A percentile compares a stretch with the other conserved stretches of the same genome.
phyloP scores from a whole-genome alignment of 2,888 invertebrate species.

The Deilephila elpenor region DNA sequence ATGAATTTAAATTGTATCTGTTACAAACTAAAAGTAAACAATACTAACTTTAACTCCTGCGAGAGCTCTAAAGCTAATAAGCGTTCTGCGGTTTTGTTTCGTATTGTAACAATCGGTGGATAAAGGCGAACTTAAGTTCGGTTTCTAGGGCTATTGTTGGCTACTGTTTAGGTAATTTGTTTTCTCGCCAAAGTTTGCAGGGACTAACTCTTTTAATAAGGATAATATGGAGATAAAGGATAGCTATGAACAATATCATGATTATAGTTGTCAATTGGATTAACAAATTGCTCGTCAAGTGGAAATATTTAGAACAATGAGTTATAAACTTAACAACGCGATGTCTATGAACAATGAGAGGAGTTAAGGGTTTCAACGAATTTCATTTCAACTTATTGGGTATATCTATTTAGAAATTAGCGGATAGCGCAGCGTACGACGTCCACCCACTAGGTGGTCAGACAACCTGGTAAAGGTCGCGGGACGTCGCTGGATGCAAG shows the following conservation, averaged over 20 bases:
- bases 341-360: not conserved
- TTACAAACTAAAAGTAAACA: slow-evolving; percentile 25
- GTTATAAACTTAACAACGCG: not conserved
- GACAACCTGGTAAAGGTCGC: too few species aligned
- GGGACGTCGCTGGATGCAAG: too few species aligned
- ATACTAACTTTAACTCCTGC: slow-evolving; percentile 17
- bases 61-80: slow-evolving; percentile 51
- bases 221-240: slow-evolving; percentile 10
- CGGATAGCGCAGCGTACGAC: too few species aligned
- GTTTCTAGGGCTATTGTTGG: slow-evolving; percentile 45
- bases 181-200: not conserved
- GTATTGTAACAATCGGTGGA: slow-evolving; percentile 44
- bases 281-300: slow-evolving; percentile 1
- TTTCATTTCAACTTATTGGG: too few species aligned
- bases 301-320: not conserved
- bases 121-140: slow-evolving; percentile 42
- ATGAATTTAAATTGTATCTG: not conserved
- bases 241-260: not conserved
- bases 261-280: not conserved
- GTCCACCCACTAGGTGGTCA: too few species aligned
- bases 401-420: too few species aligned
- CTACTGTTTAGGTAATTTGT: slow-evolving; percentile 37
- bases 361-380: not conserved
- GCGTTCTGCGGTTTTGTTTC: slow-evolving; percentile 49
- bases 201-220: slow-evolving; percentile 8